phyloP scores from a whole-genome alignment of 2,113 vertebrate genomes.

The Ifrita kowaldi region DNA sequence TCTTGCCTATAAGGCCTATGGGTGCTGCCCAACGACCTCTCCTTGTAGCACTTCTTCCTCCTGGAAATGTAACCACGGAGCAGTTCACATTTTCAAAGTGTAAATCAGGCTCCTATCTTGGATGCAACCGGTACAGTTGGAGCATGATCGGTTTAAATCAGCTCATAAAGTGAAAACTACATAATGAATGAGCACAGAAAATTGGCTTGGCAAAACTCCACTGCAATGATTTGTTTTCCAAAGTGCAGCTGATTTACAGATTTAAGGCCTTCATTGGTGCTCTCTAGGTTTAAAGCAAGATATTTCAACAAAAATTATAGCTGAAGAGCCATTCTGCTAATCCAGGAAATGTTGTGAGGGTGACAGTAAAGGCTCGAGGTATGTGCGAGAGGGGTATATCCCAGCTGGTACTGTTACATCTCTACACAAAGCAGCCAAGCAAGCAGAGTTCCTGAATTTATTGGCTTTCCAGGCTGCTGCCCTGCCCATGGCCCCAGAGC shows the following conservation, averaged over 20 bases:
- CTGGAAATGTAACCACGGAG: not conserved
- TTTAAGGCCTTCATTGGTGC: not conserved
- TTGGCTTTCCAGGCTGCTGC: not conserved
- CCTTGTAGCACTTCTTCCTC: not conserved
- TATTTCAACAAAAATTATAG: constrained; percentile 57
- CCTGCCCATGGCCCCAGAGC: not conserved
- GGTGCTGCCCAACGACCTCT: accelerated
- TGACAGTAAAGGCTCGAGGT: not conserved
- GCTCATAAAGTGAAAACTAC: constrained; percentile 40
- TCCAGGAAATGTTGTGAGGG: constrained; percentile 29
- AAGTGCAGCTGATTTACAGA: constrained; percentile 42
- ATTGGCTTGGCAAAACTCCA: constrained; percentile 45
- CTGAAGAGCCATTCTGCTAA: not conserved
- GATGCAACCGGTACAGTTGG: constrained; percentile 10
- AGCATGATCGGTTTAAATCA: constrained; percentile 21
- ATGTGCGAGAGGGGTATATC: not conserved
- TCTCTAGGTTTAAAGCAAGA: constrained; percentile 23
- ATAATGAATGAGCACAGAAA: constrained; percentile 45
- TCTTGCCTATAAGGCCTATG: not conserved
- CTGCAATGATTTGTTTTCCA: not conserved
- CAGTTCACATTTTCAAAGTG: not conserved
- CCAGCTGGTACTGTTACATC: not conserved
- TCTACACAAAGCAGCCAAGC: not conserved
- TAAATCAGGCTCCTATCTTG: constrained; percentile 25
- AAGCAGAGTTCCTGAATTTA: not conserved